Percentiles rank a stretch among this genome's conserved stretches.
phyloP scores from a whole-genome alignment of 2,113 vertebrate species.

The Pomatorhinus ruficollis region DNA sequence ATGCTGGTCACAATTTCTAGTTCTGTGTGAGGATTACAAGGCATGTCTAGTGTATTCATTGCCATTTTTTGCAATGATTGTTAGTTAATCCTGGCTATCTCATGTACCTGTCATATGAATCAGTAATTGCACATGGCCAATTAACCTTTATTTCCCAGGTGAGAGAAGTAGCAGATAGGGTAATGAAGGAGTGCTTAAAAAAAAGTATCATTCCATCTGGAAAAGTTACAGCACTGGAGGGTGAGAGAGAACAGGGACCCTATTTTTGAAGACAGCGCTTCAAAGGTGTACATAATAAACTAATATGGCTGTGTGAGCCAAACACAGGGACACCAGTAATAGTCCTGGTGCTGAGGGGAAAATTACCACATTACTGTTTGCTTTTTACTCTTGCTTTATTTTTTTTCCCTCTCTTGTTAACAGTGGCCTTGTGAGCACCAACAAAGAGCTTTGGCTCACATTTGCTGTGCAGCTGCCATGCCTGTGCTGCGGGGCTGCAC shows the following conservation, averaged over 20 bases:
- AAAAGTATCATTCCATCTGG: neutral
- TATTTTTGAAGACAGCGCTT: neutral
- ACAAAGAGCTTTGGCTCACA: neutral
- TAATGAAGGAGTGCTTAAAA: neutral
- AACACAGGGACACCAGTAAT: neutral
- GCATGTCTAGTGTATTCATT: neutral
- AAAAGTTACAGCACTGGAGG: neutral
- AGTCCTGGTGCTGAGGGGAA: neutral
- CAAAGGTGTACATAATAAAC: neutral
- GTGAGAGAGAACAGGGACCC: neutral
- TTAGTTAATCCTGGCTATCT: neutral
- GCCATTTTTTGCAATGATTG: neutral
- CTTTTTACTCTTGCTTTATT: neutral
- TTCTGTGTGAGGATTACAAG: neutral
- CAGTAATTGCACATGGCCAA: neutral
- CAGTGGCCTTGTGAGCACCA: neutral
- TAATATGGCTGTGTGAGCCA: neutral
- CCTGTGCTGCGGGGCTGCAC: neutral
- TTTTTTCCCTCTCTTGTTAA: neutral
- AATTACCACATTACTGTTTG: neutral
- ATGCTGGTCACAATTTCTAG: neutral
- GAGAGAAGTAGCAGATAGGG: neutral
- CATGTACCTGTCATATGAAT: neutral
- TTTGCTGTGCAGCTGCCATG: fast-evolving
- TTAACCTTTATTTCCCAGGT: neutral